A percentile compares a stretch with the other conserved stretches of the same genome.
phyloP scores from a whole-genome alignment of 2,888 invertebrate genomes.

The Xanthia icteritia region DNA sequence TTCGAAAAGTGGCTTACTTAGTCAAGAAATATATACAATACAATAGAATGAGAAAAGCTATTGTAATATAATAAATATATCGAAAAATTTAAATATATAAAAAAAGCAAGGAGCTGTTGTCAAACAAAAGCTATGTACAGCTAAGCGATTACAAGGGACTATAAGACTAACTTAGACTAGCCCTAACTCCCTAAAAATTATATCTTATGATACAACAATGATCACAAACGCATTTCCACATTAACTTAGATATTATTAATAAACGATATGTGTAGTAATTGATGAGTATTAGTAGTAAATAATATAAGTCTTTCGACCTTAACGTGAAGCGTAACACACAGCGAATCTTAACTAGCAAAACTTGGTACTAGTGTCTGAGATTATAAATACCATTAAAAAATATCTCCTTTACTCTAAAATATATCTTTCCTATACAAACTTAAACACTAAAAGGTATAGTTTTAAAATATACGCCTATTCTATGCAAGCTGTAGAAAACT shows the following conservation, averaged over 20 bases:
- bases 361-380: conserved; percentile 83
- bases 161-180: conserved; percentile 70
- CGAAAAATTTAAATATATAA: conserved; percentile 76
- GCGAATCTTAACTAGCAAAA: conserved; percentile 86
- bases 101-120: conserved; percentile 71
- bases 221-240: conserved; percentile 81
- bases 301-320: conserved; percentile 74
- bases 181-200: conserved; percentile 76
- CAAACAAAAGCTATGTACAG: conserved; percentile 74
- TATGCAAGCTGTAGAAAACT: conserved; percentile 51
- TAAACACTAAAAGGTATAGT: conserved; percentile 58
- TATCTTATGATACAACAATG: conserved; percentile 77
- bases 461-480: conserved; percentile 52
- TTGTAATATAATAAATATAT: conserved; percentile 76
- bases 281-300: conserved; percentile 82
- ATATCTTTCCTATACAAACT: conserved; percentile 57
- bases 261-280: conserved; percentile 86
- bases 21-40: conserved; percentile 82
- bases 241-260: conserved; percentile 75
- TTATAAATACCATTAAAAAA: conserved; percentile 64
- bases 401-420: conserved; percentile 62
- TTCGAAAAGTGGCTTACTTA: conserved; percentile 81
- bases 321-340: conserved; percentile 84
- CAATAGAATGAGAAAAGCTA: conserved; percentile 70
- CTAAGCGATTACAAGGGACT: conserved; percentile 72